Percentiles rank a stretch among this genome's conserved stretches.
Evolutionary conservation across 2,113 vertebrate genomes (phyloP).

Genomic region (Rhinopithecus roxellana): DNA sequence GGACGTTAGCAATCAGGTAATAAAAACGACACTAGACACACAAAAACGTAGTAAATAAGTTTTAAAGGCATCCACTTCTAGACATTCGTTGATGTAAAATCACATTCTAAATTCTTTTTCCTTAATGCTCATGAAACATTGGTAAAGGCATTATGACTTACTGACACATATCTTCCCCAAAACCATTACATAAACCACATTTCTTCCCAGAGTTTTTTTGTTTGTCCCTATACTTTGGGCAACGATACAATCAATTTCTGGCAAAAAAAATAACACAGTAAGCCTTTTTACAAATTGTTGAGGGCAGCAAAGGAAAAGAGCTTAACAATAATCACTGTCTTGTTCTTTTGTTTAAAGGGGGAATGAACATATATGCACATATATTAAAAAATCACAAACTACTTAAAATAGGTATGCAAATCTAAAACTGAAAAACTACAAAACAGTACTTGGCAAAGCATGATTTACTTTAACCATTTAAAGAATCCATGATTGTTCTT

Average conservation of each 20-base stretch:
- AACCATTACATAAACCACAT: background rate
- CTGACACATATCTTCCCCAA: background rate
- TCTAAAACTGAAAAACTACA: constrained; percentile 12
- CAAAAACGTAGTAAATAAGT: background rate
- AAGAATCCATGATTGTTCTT: background rate
- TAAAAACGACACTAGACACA: constrained; percentile 7
- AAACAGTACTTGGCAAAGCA: background rate
- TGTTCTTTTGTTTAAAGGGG: constrained; percentile 62
- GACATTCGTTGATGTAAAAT: constrained; percentile 7
- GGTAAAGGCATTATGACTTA: background rate
- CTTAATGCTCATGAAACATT: background rate
- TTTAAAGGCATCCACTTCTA: background rate
- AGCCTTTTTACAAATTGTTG: constrained; percentile 30
- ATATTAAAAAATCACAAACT: constrained; percentile 29
- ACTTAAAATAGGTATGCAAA: constrained; percentile 48
- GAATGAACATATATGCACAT: constrained; percentile 35
- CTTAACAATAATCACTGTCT: constrained; percentile 38
- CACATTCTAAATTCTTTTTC: background rate
- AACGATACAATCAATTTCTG: constrained; percentile 13
- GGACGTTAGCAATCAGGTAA: background rate
- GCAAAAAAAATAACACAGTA: constrained; percentile 51
- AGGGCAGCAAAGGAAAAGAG: background rate
- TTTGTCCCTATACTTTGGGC: constrained; percentile 4
- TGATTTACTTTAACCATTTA: constrained; percentile 21
- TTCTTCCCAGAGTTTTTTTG: constrained; percentile 9